Conservation (phyloP, 2,888 invertebrate genomes). For the Dasysyrphus albostriatus region DNA sequence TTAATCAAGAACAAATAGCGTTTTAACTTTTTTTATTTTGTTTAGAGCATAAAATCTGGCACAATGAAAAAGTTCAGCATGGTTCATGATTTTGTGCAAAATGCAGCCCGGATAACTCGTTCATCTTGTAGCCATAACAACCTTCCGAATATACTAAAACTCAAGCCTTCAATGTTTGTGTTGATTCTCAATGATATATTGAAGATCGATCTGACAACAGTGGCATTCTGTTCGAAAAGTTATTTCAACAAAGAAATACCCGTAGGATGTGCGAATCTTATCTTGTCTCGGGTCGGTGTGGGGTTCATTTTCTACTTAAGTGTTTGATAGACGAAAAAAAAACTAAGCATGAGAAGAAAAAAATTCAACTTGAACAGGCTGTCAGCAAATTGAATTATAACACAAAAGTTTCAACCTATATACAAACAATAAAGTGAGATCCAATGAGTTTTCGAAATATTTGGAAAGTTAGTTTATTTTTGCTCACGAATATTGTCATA, state of each 20-base stretch:
- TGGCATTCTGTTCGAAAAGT: conserved; percentile 89
- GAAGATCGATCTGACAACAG: conserved; percentile 85
- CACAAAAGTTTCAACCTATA: conserved; percentile 91
- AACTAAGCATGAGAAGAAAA: conserved; percentile 92
- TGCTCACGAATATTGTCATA: conserved; percentile 31
- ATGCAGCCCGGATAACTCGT: conserved; percentile 93
- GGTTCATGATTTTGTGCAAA: conserved; percentile 95
- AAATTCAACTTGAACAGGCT: conserved; percentile 88
- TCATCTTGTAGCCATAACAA: conserved; percentile 97
- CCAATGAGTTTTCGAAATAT: conserved; percentile 83
- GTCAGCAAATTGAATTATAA: conserved; percentile 92
- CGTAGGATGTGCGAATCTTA: conserved; percentile 92
- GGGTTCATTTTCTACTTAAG: conserved; percentile 94
- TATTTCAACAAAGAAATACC: conserved; percentile 86
- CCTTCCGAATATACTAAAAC: conserved; percentile 94
- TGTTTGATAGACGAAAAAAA: conserved; percentile 95
- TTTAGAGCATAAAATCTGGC: conserved; percentile 85
- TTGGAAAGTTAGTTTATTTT: neutral
- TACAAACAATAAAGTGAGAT: conserved; percentile 89
- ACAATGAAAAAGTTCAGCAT: conserved; percentile 89
- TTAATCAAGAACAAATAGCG: neutral
- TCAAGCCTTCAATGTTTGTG: conserved; percentile 89
- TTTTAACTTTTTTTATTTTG: conserved; percentile 48
- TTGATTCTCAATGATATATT: conserved; percentile 85
- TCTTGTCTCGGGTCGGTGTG: conserved; percentile 95